phyloP scores from a whole-genome alignment of 2,113 vertebrate species.

The Hipposideros armiger region DNA sequence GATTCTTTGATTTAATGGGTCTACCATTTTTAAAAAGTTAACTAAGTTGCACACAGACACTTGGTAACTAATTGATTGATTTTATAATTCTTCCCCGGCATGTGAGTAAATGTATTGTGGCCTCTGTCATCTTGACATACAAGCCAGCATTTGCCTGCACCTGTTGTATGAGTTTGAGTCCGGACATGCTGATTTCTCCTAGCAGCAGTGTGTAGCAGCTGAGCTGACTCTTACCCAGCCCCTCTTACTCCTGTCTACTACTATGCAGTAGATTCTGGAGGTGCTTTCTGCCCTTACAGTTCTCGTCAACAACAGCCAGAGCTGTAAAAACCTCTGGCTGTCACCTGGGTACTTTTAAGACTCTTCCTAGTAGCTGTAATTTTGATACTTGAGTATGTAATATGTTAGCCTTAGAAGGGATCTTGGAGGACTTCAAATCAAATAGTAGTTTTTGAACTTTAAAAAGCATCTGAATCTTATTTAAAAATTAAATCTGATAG shows the following conservation, averaged over 20 bases:
- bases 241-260: neutral
- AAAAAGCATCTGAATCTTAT: neutral
- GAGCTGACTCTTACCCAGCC: neutral
- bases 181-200: neutral
- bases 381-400: neutral
- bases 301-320: neutral
- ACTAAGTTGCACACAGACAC: neutral
- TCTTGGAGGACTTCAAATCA: neutral
- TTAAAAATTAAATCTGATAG: neutral
- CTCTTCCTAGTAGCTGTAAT: neutral
- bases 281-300: neutral
- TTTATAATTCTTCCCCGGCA: neutral
- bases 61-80: neutral
- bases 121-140: neutral
- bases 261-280: neutral
- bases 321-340: neutral
- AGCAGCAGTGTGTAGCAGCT: neutral
- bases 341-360: neutral
- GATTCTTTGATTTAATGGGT: neutral
- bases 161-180: neutral
- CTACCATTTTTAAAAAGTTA: neutral
- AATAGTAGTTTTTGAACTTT: neutral
- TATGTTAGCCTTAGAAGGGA: neutral
- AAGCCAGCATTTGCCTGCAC: neutral
- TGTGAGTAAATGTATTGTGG: neutral